These are phyloP conservation scores for Pectinophora gossypiella DNA, from an alignment of 1,140 invertebrate genomes.

Conservation along the genomic window DNA sequence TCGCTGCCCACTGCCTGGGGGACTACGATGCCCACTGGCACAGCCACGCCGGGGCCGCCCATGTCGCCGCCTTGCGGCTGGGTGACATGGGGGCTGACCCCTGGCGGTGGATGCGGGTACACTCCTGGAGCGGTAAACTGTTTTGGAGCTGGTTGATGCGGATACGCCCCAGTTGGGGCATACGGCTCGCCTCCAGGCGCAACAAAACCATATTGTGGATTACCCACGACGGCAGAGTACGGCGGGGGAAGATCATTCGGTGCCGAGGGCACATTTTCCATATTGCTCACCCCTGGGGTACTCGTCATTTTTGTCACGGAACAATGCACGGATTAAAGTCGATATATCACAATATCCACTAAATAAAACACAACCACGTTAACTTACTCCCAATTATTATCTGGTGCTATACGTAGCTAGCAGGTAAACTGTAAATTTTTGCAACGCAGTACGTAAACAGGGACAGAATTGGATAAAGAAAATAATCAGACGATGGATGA, in stretches of 20 bases:
- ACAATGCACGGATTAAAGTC: not conserved
- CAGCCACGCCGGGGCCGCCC: constrained; percentile 23
- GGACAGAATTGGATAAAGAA: too few relatives aligned
- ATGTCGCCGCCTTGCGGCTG: not conserved
- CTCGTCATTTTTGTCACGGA: not conserved
- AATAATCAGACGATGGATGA: too few relatives aligned
- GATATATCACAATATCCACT: not conserved
- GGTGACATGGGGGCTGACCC: constrained; percentile 30
- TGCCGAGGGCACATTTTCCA: constrained; percentile 14
- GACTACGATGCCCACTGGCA: constrained; percentile 41
- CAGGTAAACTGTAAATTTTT: not conserved
- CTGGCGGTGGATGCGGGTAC: constrained; percentile 48
- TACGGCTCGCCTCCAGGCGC: constrained; percentile 26
- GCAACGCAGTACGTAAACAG: not conserved
- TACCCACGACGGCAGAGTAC: constrained; percentile 60
- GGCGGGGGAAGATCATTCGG: constrained; percentile 63
- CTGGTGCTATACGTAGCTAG: not conserved
- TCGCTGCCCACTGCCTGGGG: constrained; percentile 56
- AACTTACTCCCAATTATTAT: too few relatives aligned
- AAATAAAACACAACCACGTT: not conserved
- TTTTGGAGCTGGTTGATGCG: constrained; percentile 38
- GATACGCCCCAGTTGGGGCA: constrained; percentile 14
- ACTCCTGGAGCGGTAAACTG: constrained; percentile 49
- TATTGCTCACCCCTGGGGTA: not conserved
- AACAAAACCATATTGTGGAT: constrained; percentile 58